Conservation (phyloP, 2,888 invertebrate genomes). For the Zootermopsis nevadensis region DNA sequence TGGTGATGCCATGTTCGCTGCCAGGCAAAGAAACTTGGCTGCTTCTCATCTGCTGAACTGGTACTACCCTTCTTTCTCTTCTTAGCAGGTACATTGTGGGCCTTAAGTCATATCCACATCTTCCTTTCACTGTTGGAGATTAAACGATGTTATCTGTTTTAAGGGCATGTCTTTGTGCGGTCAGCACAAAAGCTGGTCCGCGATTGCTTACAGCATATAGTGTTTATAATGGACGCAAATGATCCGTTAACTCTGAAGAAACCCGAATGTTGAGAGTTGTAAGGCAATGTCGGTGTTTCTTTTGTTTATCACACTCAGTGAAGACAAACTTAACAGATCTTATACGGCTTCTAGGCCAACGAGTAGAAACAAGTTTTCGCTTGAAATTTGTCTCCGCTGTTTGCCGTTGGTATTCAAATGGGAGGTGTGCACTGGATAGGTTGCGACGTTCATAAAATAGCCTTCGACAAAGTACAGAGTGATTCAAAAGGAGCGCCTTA, state of each 20-base stretch:
- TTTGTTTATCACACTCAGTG: no score
- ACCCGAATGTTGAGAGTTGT: background rate
- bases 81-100: background rate
- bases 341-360: no score
- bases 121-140: background rate
- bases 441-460: no score
- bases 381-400: no score
- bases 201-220: background rate
- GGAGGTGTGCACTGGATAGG: no score
- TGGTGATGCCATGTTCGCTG: background rate
- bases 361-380: no score
- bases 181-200: background rate
- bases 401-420: no score
- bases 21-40: background rate
- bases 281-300: background rate
- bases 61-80: background rate
- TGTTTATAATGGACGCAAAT: background rate
- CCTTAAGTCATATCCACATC: background rate
- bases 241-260: background rate
- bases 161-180: background rate
- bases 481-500: no score
- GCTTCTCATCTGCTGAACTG: background rate
- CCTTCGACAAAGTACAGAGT: no score
- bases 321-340: no score
- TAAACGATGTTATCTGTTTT: slow-evolving; percentile 6